phyloP scores from a whole-genome alignment of 2,113 vertebrate genomes.

The Pogona vitticeps region DNA sequence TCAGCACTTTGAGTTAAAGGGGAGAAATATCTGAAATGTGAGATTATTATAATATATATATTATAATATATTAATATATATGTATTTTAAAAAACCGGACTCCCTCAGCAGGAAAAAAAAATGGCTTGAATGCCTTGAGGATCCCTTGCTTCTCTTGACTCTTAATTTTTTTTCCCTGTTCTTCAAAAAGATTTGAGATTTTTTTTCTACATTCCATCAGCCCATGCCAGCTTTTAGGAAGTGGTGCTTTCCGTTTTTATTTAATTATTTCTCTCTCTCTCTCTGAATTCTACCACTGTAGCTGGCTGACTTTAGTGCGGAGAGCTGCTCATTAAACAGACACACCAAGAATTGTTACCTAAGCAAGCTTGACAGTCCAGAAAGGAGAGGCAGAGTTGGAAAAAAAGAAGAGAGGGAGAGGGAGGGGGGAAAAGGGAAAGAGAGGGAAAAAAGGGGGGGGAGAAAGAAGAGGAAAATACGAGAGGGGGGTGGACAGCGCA shows the following conservation, averaged over 20 bases:
- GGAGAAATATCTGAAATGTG: slow-evolving; percentile 35
- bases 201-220: slow-evolving; percentile 57
- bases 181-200: slow-evolving; percentile 33
- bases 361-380: slow-evolving; percentile 76
- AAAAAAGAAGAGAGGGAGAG: slow-evolving; percentile 58
- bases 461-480: slow-evolving; percentile 2
- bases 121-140: slow-evolving; percentile 61
- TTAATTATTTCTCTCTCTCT: neutral
- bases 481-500: slow-evolving; percentile 68
- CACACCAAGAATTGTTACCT: slow-evolving; percentile 84
- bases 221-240: slow-evolving; percentile 58
- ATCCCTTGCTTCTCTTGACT: slow-evolving; percentile 59
- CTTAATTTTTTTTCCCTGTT: neutral
- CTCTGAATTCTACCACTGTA: slow-evolving; percentile 61
- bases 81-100: slow-evolving; percentile 30
- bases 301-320: slow-evolving; percentile 78
- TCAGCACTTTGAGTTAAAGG: slow-evolving; percentile 71
- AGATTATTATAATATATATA: slow-evolving; percentile 9
- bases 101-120: slow-evolving; percentile 50
- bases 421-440: slow-evolving; percentile 59
- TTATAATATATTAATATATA: neutral
- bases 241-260: neutral
- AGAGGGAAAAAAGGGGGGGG: slow-evolving; percentile 40
- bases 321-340: slow-evolving; percentile 85
- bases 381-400: slow-evolving; percentile 69